These are phyloP conservation scores for Xerus inauris DNA, from an alignment of 2,113 vertebrate genomes.

Conservation along the genomic window DNA sequence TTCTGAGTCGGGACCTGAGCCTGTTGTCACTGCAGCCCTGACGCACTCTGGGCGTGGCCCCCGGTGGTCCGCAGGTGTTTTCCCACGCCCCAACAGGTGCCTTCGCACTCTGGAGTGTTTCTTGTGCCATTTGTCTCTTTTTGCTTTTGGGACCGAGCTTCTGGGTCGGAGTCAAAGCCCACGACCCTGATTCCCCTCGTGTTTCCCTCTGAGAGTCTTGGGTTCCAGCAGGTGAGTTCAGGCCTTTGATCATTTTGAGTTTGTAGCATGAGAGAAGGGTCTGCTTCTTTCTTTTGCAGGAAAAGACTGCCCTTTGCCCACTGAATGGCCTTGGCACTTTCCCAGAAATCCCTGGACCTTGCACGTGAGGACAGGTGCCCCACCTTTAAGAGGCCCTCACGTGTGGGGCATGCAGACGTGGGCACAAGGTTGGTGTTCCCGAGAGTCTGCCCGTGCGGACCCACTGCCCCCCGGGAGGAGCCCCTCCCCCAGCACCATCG, in stretches of 20 bases:
- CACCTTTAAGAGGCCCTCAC: background rate
- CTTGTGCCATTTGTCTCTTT: background rate
- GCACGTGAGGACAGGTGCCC: background rate
- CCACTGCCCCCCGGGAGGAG: background rate
- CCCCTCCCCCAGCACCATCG: background rate
- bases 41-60: background rate
- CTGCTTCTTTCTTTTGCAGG: background rate
- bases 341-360: no score
- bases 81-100: background rate
- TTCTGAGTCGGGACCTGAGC: no score
- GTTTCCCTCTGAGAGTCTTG: background rate
- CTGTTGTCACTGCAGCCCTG: no score
- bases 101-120: no score
- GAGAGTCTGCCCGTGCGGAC: background rate
- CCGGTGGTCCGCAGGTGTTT: no score
- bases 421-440: accelerated
- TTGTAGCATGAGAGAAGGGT: background rate
- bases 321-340: background rate
- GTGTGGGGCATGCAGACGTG: background rate
- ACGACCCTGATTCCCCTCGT: accelerated
- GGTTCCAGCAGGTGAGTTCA: no score
- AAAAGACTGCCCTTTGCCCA: background rate
- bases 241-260: background rate
- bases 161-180: background rate
- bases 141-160: background rate